phyloP scores from a whole-genome alignment of 2,113 vertebrate genomes.

The Scomber japonicus region DNA sequence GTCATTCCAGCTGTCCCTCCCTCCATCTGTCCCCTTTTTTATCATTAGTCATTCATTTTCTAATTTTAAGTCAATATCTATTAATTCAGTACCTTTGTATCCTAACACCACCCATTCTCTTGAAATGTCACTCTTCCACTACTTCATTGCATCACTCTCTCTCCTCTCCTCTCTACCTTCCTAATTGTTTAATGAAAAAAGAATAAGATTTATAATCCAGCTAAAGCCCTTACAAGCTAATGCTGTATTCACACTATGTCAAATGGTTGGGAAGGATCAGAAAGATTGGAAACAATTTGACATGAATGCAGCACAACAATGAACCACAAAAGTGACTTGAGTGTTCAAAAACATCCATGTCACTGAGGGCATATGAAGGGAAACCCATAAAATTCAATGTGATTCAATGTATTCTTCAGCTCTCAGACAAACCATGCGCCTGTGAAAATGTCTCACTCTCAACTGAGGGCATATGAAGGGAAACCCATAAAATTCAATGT shows the following conservation, averaged over 20 bases:
- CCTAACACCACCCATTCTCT: neutral
- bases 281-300: too few relatives aligned
- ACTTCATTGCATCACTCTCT: neutral
- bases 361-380: too few relatives aligned
- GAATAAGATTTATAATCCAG: neutral
- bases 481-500: too few relatives aligned
- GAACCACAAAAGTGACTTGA: too few relatives aligned
- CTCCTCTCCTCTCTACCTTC: neutral
- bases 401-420: neutral
- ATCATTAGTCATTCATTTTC: constrained; percentile 19
- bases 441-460: too few relatives aligned
- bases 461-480: too few relatives aligned
- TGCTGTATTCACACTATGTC: too few relatives aligned
- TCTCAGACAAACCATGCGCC: too few relatives aligned
- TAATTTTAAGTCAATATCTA: constrained; percentile 18
- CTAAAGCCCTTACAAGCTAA: neutral
- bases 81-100: constrained; percentile 9
- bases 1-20: neutral
- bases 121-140: constrained; percentile 10
- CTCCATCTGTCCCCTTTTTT: neutral
- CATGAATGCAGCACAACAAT: too few relatives aligned
- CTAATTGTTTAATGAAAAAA: neutral
- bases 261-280: too few relatives aligned
- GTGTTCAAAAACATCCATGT: too few relatives aligned
- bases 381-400: too few relatives aligned